Base-by-base conservation (phyloP, 2,888 invertebrate genomes). In the Sthenelais limicola region DNA sequence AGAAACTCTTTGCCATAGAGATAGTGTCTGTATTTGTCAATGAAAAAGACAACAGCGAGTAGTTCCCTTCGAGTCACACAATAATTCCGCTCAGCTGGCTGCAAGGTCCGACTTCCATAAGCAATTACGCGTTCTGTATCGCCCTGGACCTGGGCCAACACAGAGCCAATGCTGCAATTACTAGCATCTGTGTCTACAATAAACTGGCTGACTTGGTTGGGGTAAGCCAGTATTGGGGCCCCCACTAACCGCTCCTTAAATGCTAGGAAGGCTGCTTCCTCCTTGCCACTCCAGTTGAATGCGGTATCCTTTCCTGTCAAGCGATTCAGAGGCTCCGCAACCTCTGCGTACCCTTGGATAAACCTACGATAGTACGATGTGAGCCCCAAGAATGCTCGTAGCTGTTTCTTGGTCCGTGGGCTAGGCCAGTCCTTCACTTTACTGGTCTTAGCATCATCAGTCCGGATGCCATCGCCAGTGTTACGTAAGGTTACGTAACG, bases 221-320 rank as follows among this genome's bases (percentile, higher is more conserved):
- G 73, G 54, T 67, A 70, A 7, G 49, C 52, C n/a, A 79, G 35
- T 12, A 76, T 43, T 0, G 78, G 79, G 7, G 71, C 30, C 3
- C 21, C 35, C 1, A 68, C 54, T 15, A 79, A 52, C 0, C 18
- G 1, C 0, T 15, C 49, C 43, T 62, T 73, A 24, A 73, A 51
- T 3, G 1, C n/a, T n/a, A 9, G 21, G 26, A 73, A 70, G 4
- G 73, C 48, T 12, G 32, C 1, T 15, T 73, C 28, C 15, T 51
- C 49, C 0, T 56, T 73, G 2, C 38, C 28, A 47, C n/a, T 48
- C 74, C 74, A 79, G 33, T 51, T 56, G 32, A 58, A 72, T 0
- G 4, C 4, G 24, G 38, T 47, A 21, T 69, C 54, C 12, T 4
- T 3, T 15, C 49, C 28, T 30, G 54, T 32, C 7, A 69, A 21